Evolutionary conservation across 2,888 invertebrate species (phyloP), one percentile per base, ranked within the genome.

Genomic region (Meiosimyza decipiens): DNA sequence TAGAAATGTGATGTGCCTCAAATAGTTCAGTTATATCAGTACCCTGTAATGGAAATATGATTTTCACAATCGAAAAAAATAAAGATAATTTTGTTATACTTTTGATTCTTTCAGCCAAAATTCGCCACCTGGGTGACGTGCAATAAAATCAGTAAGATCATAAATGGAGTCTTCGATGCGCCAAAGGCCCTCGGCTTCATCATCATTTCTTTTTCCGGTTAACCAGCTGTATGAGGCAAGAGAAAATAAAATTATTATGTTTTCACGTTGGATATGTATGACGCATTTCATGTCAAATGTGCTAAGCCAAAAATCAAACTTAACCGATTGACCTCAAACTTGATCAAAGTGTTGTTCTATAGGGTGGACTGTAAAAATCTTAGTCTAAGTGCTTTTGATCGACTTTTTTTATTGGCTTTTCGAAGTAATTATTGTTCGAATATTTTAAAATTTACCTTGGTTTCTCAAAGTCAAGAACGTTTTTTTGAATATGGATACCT

Each of bases 41-140:
- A 0, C 94, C 94, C 89, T 91, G 60, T 11, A 62, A 66, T 54
- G 54, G 5, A 49, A 63, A 57, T 50, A 22, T 6, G 16, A 33
- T 63, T 13, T 66, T 22, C 13, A 7, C 50, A 13, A 11, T 18
- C 18, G 13, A 64, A 22, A 6, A 12, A 11, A 12, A 28, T n/a
- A 49, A 59, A 54, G 28, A 18, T 55, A 4, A 1, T 9, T 16
- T 52, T 40, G 5, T 7, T 12, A 22, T 87, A 91, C 94, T 89
- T 92, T 91, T 1, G 93, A 91, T 63, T 92, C 87, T 51, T 88
- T 87, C 67, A 95, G 81, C 95, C 95, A 95, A 82, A 93, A 92
- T 0, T 88, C 80, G 1, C 97, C 95, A 52, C 97, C 96, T 0
- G 98, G 98, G 89, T 98, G 98, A 62, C 88, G 89, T 5, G 91